Percentiles rank a stretch among this genome's conserved stretches.
Conservation (phyloP, 2,888 invertebrate species). For the Seira sanloemensis region DNA sequence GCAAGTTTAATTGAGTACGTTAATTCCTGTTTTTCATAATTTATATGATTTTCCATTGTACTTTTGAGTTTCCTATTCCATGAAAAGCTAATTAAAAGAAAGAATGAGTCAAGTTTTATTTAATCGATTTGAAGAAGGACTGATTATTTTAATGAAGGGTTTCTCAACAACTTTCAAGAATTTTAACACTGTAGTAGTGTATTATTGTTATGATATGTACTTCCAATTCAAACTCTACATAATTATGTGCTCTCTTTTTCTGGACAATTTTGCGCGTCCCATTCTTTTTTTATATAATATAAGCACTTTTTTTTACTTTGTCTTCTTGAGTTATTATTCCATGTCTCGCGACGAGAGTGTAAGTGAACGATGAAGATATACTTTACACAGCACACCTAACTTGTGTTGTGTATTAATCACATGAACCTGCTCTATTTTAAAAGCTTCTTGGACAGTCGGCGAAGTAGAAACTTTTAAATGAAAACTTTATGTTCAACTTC, state of each 20-base stretch:
- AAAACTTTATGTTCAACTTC: neutral
- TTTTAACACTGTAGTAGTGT: no score
- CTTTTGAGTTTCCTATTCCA: slow-evolving; percentile 38
- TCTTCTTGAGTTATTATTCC: neutral
- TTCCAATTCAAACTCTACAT: no score
- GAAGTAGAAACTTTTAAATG: neutral
- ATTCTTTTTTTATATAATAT: neutral
- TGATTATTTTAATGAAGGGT: neutral
- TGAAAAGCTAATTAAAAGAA: slow-evolving; percentile 45
- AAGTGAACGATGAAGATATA: no score
- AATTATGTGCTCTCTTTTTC: neutral
- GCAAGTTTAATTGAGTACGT: slow-evolving; percentile 40
- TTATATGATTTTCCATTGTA: slow-evolving; percentile 6
- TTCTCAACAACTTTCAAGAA: neutral
- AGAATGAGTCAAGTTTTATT: slow-evolving; percentile 47
- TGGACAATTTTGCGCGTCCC: neutral
- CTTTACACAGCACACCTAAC: no score
- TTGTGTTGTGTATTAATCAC: neutral
- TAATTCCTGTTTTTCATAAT: slow-evolving; percentile 4
- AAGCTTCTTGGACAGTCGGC: neutral
- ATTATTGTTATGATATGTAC: no score
- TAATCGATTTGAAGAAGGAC: slow-evolving; percentile 35
- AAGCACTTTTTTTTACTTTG: neutral
- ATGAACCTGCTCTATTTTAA: neutral
- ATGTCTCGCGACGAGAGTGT: neutral